These are phyloP conservation scores for Chelon labrosus DNA, from an alignment of 2,797 vertebrate genomes.

Conservation along the genomic window DNA sequence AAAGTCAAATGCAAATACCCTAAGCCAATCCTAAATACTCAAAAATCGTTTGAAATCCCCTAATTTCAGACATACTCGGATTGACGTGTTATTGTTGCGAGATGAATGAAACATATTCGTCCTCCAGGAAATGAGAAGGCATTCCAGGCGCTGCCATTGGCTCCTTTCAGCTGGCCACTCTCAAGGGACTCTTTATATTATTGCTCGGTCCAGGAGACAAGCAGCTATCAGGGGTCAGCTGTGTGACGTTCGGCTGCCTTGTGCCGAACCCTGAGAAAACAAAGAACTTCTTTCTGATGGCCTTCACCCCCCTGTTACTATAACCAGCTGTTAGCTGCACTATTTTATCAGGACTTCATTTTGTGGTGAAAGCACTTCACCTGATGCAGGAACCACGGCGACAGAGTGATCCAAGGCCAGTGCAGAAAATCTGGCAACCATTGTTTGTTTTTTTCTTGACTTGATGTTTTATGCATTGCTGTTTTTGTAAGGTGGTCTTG, in stretches of 20 bases:
- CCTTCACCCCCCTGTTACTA: slow-evolving; percentile 36
- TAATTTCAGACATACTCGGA: slow-evolving; percentile 4
- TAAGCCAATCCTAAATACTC: not conserved
- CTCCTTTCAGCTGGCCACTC: slow-evolving; percentile 51
- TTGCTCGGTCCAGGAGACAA: slow-evolving; percentile 59
- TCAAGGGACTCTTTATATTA: slow-evolving; percentile 76
- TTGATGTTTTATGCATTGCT: no score
- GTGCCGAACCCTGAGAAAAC: slow-evolving; percentile 52
- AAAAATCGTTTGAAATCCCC: not conserved
- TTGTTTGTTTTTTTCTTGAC: no score
- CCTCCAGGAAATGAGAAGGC: slow-evolving; percentile 67
- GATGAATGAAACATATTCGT: slow-evolving; percentile 63
- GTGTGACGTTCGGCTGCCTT: slow-evolving; percentile 45
- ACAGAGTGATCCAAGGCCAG: slow-evolving; percentile 71
- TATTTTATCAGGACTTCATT: slow-evolving; percentile 83
- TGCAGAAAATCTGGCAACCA: slow-evolving; percentile 68
- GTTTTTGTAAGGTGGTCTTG: no score
- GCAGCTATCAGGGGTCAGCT: slow-evolving; percentile 57
- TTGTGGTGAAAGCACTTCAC: slow-evolving; percentile 81
- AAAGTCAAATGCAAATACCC: not conserved
- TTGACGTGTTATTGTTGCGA: slow-evolving; percentile 40
- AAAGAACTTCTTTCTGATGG: slow-evolving; percentile 70
- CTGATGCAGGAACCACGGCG: slow-evolving; percentile 77
- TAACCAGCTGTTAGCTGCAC: slow-evolving; percentile 69
- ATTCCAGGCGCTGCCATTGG: slow-evolving; percentile 66